phyloP scores from a whole-genome alignment of 2,113 vertebrate genomes.

The Cygnus buccinator region DNA sequence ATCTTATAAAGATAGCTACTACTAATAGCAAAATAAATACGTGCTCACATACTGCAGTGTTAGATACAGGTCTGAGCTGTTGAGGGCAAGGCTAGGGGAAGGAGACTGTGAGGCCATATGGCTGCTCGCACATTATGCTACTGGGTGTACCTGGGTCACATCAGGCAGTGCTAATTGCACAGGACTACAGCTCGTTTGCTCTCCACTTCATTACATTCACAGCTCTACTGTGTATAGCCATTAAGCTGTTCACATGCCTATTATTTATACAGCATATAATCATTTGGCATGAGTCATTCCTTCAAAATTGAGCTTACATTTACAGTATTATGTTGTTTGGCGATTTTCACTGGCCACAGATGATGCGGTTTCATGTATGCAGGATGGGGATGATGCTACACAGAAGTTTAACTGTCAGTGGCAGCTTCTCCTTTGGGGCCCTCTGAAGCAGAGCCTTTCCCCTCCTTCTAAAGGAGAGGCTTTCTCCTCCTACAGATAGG shows the following conservation, averaged over 20 bases:
- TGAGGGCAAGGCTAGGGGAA: background rate
- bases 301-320: background rate
- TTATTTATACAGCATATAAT: background rate
- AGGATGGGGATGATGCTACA: background rate
- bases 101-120: background rate
- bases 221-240: background rate
- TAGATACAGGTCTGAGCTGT: background rate
- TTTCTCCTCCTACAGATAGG: background rate
- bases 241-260: background rate
- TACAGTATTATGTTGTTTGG: background rate
- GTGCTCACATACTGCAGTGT: background rate
- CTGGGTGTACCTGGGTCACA: background rate
- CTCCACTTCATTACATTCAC: background rate
- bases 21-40: background rate
- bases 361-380: accelerated
- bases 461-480: background rate
- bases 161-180: background rate
- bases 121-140: background rate
- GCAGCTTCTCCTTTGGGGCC: background rate
- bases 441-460: background rate
- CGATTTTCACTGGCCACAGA: background rate
- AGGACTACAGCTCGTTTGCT: background rate
- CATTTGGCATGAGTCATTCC: background rate
- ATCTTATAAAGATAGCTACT: background rate
- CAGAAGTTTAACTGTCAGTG: background rate